Conservation (phyloP, 2,113 vertebrate genomes). For the Lophotis ruficrista region DNA sequence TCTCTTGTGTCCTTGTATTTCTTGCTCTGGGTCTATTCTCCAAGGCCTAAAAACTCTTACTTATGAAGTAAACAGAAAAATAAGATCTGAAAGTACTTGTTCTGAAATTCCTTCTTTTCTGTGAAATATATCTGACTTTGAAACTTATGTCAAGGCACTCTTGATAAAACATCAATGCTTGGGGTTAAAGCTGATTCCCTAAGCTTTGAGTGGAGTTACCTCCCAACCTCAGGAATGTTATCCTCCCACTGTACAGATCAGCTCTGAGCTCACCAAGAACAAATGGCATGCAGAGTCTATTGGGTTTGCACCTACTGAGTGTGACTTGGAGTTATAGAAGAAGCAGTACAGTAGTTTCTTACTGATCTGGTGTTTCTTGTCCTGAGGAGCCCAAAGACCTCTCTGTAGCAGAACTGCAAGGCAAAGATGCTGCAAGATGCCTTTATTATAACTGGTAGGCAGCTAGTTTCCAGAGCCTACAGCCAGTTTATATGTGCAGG, state of each 20-base stretch:
- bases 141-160: not conserved
- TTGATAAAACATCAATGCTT: not conserved
- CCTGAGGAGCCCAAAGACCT: not conserved
- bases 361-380: not conserved
- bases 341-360: not conserved
- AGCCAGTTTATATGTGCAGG: not conserved
- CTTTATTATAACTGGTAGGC: not conserved
- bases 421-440: not conserved
- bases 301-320: not conserved
- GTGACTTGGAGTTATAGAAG: not conserved
- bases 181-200: not conserved
- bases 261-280: not conserved
- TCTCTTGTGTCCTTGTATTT: not conserved
- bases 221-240: not conserved
- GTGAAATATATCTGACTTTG: not conserved
- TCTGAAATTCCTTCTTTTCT: not conserved
- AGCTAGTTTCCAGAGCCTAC: not conserved
- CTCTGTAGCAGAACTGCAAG: not conserved
- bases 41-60: not conserved
- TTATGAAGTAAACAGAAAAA: not conserved
- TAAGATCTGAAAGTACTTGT: not conserved
- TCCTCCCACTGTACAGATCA: not conserved
- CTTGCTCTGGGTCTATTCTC: not conserved
- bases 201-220: not conserved
- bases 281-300: not conserved